Evolutionary conservation across 2,888 invertebrate species (phyloP).

Genomic region (Cephalotes varians): DNA sequence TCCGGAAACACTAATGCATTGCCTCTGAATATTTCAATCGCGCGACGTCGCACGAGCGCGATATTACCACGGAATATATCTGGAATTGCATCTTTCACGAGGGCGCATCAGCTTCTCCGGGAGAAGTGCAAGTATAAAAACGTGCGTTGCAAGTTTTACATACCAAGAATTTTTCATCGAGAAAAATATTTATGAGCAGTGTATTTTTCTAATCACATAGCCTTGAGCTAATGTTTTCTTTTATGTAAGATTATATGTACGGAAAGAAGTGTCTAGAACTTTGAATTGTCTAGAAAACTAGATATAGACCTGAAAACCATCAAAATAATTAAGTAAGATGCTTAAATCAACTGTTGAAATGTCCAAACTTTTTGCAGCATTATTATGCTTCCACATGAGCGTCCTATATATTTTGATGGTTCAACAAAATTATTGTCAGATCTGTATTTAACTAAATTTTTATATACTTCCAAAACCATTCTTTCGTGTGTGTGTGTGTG

Average conservation of each 20-base stretch:
- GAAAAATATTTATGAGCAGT: not conserved
- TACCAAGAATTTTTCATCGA: not conserved
- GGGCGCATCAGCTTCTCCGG: not conserved
- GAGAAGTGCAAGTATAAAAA: not conserved
- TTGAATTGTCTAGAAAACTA: not conserved
- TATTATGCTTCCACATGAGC: not conserved
- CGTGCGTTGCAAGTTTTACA: not conserved
- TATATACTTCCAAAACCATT: too few relatives aligned
- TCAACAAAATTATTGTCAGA: not conserved
- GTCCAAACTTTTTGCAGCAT: too few relatives aligned
- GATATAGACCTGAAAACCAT: not conserved
- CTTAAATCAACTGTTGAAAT: not conserved
- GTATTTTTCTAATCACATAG: not conserved
- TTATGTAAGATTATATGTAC: not conserved
- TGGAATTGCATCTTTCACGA: constrained; percentile 20
- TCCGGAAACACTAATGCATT: constrained; percentile 23
- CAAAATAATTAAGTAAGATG: not conserved
- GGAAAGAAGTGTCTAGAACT: not conserved
- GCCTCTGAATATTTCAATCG: constrained; percentile 30
- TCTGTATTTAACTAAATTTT: too few relatives aligned
- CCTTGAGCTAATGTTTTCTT: not conserved
- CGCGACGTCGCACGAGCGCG: not conserved
- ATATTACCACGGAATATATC: not conserved
- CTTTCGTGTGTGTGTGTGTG: too few relatives aligned
- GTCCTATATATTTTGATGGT: not conserved